Evolutionary conservation across 2,797 vertebrate species (phyloP).

Genomic region (Hipposideros larvatus): DNA sequence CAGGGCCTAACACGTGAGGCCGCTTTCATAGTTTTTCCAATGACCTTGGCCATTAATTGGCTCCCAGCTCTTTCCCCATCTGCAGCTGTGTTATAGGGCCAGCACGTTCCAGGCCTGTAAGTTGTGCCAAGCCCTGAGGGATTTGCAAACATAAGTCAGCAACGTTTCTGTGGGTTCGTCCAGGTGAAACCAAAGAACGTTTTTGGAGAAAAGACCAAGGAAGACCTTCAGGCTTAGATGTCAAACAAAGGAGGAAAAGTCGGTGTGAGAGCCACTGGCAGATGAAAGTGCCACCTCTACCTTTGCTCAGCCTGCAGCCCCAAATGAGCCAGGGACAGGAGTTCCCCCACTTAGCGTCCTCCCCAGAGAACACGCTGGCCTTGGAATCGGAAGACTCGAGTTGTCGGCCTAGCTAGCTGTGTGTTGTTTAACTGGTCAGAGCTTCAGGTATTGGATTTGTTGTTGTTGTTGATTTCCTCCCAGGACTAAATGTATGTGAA

Average conservation of each 20-base stretch:
- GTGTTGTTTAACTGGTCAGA: neutral
- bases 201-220: neutral
- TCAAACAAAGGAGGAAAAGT: neutral
- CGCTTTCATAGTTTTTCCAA: slow-evolving; percentile 23
- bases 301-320: neutral
- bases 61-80: neutral
- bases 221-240: neutral
- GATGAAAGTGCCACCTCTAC: neutral
- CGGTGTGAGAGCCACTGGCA: neutral
- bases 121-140: neutral
- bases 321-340: neutral
- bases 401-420: fast-evolving
- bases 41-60: neutral
- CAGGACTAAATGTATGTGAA: neutral
- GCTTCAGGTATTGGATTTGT: neutral
- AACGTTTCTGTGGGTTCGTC: neutral
- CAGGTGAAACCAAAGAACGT: neutral
- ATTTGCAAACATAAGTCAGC: neutral
- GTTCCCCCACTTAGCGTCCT: neutral
- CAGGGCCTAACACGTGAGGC: neutral
- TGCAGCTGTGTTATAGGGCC: neutral
- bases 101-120: neutral
- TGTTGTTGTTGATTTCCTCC: neutral
- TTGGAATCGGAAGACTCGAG: fast-evolving
- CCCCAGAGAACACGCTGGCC: neutral